Base-by-base conservation (phyloP, 2,113 vertebrate species). In the Empidonax traillii region DNA sequence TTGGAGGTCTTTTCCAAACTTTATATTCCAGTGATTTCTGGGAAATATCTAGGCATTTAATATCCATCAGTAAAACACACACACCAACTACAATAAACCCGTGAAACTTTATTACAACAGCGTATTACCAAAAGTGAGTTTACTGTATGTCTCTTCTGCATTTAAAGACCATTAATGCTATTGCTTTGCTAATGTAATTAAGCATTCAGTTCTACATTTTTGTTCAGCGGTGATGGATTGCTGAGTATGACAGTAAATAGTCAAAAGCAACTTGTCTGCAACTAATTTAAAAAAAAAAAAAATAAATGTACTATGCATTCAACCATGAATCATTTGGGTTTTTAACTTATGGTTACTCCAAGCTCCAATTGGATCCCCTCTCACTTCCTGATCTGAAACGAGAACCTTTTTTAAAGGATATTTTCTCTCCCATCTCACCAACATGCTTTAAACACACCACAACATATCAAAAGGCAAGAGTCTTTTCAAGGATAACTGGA, bases 301-400 rank as follows among this genome's bases (percentile, higher is more conserved):
- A 16, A 11, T 25, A 61, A 65, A 25, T 3, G 1, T 6, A 72
- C 3, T 1, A 44, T 2, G 16, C 8, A 55, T 11, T 69, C 47
- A 53, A n/a, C 5, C 20, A n/a, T 6, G 2, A 74, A 77, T 52
- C 21, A 52, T 44, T 41, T 20, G 3, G 0, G 17, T 3, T 33
- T 73, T 74, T 37, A 53, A 66, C 5, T 44, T 56, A 37, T 0
- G 4, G 31, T 81, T 67, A 53, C 16, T 19, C 33, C 44, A 65
- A 72, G 31, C 35, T 63, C 49, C 74, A 68, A 80, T 24, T 4
- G 12, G 80, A 87, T 7, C 12, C 24, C 5, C 7, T 19, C 3
- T 3, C 2, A 1, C 7, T 12, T 18, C 37, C 18, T 8, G 7
- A 11, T 13, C 2, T n/a, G 25, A 72, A 75, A 30, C 11, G 27